Conservation (phyloP, 2,888 invertebrate genomes). For the Stenotaenia linearis region DNA sequence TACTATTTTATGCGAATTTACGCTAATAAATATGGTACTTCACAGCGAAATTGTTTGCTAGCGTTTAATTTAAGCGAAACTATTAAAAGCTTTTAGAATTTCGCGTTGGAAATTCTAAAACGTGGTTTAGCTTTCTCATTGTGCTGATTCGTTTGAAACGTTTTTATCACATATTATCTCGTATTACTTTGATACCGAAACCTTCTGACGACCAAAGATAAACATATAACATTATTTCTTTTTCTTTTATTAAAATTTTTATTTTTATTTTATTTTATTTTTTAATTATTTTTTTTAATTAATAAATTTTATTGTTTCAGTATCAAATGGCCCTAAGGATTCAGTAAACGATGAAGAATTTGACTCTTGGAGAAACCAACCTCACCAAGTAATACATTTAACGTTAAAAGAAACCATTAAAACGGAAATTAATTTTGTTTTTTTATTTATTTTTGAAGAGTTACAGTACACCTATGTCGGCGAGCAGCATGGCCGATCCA, state of each 20-base stretch:
- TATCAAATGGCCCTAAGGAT: slow-evolving; percentile 70
- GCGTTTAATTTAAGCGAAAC: too few relatives aligned
- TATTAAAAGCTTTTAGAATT: too few relatives aligned
- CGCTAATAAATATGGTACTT: too few relatives aligned
- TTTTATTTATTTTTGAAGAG: slow-evolving; percentile 39
- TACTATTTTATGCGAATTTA: too few relatives aligned
- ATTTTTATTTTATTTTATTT: slow-evolving; percentile 31
- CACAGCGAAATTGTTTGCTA: too few relatives aligned
- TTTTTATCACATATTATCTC: not conserved
- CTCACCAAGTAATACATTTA: slow-evolving; percentile 55
- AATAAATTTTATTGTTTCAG: too few relatives aligned
- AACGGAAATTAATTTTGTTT: not conserved
- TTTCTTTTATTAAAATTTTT: slow-evolving; percentile 31
- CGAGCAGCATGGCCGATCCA: slow-evolving; percentile 60
- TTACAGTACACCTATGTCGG: slow-evolving; percentile 49
- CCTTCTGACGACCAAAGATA: too few relatives aligned
- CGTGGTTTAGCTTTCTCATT: too few relatives aligned
- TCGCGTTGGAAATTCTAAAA: too few relatives aligned
- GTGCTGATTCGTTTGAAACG: not conserved
- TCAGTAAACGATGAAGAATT: slow-evolving; percentile 71
- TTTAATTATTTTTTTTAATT: slow-evolving; percentile 14
- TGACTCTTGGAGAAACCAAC: slow-evolving; percentile 70
- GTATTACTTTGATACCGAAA: not conserved
- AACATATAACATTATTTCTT: too few relatives aligned
- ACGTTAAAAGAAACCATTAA: not conserved